Evolutionary conservation across 2,888 invertebrate genomes (phyloP), one percentile per base, ranked within the genome.

Genomic region (Lasioglossum marginatum): DNA sequence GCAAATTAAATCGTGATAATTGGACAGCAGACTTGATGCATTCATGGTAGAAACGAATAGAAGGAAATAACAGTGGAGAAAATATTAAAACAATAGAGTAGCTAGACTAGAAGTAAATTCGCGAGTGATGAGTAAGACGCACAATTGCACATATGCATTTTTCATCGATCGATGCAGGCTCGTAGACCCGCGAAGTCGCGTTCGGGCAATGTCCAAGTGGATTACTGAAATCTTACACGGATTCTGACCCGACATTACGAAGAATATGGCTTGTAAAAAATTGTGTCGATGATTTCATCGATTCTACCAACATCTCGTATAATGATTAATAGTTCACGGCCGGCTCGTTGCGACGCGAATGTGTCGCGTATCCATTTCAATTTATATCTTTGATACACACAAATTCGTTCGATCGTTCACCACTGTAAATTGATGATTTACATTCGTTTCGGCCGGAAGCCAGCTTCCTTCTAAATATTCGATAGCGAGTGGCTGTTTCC

Each of bases 241-340:
- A 19, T 73, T 27, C 52, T 34, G 19, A 8, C 8, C 3, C 8
- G 16, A 16, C 19, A 8, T 63, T 16, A 34, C 19, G 19, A 19
- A 34, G n/a, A 48, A 48, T 43, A 43, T 83, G 57, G 48, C 10
- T 0, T 45, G 45, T 45, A 43, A 79, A 37, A 70, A 37, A n/a
- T 16, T 23, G n/a, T n/a, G 40, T 19, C 23, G 72, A 71, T 83
- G 85, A 86, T 83, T 81, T 83, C 80, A 83, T 31, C 48, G 52
- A 2, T 66, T 31, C 63, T 31, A 10, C 34, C 4, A 68, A 0
- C 48, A 82, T 76, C 31, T 60, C 16, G 40, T 60, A 4, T 57
- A 31, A 48, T 66, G 71, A 79, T 72, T 77, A 80, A 81, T 71
- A 1, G 10, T 5, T 14, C 5, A 43, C 14, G 19, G 19, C 5